These are phyloP conservation scores for Carposina sasakii DNA, from an alignment of 1,140 invertebrate genomes.

Conservation along the genomic window DNA sequence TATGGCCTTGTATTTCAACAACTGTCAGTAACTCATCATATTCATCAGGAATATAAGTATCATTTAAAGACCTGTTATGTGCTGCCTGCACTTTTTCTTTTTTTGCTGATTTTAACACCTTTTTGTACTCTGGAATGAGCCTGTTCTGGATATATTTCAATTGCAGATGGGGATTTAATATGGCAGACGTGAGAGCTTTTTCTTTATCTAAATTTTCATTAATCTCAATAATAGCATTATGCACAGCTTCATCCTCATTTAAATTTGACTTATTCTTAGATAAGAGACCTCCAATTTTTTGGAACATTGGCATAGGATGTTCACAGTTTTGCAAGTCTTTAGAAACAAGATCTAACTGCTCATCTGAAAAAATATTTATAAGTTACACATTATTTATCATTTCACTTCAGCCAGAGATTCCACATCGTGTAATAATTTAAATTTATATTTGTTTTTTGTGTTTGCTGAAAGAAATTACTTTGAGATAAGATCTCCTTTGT, in stretches of 20 bases:
- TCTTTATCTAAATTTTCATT: conserved; percentile 79
- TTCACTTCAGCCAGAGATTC: too few relatives aligned
- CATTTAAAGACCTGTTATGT: conserved; percentile 80
- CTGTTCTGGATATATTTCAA: conserved; percentile 75
- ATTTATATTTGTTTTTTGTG: too few relatives aligned
- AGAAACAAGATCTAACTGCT: conserved; percentile 82
- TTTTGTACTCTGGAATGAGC: conserved; percentile 74
- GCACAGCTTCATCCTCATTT: conserved; percentile 76
- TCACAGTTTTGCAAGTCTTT: conserved; percentile 83
- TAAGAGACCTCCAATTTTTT: conserved; percentile 85
- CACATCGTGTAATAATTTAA: too few relatives aligned
- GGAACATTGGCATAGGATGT: conserved; percentile 84
- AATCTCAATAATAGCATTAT: conserved; percentile 80
- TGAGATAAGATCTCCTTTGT: too few relatives aligned
- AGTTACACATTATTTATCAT: too few relatives aligned
- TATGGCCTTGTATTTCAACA: conserved; percentile 84
- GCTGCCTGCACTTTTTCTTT: conserved; percentile 76
- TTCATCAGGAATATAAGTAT: conserved; percentile 80
- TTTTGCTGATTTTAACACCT: conserved; percentile 76
- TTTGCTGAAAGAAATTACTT: too few relatives aligned
- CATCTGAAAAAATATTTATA: conserved; percentile 77
- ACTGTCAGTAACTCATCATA: conserved; percentile 85
- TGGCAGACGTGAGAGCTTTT: conserved; percentile 72
- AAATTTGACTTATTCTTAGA: conserved; percentile 79
- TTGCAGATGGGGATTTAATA: conserved; percentile 76